Evolutionary conservation across 2,888 invertebrate genomes (phyloP).

Genomic region (Protodeltote pygarga): DNA sequence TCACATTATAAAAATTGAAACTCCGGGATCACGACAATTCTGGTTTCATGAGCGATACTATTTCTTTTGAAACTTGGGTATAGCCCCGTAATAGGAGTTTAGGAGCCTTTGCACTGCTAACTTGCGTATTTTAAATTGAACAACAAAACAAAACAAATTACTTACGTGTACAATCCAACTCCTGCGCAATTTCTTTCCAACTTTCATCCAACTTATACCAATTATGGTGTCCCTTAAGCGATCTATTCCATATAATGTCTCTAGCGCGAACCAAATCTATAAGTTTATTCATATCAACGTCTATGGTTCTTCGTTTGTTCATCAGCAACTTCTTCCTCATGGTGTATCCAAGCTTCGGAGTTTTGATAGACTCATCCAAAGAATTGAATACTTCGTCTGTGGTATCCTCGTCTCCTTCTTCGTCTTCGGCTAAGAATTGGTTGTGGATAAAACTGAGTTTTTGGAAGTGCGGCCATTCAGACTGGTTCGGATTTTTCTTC

Average conservation of each 20-base stretch:
- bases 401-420: constrained; percentile 75
- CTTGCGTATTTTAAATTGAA: background rate
- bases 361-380: constrained; percentile 76
- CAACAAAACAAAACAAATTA: constrained; percentile 21
- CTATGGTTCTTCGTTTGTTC: constrained; percentile 78
- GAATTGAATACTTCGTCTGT: constrained; percentile 75
- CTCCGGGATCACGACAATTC: no score
- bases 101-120: no score
- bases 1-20: no score
- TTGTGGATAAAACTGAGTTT: constrained; percentile 80
- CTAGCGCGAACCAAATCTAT: constrained; percentile 74
- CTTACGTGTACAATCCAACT: constrained; percentile 80
- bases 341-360: constrained; percentile 79
- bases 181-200: constrained; percentile 81
- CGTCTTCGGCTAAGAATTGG: constrained; percentile 78
- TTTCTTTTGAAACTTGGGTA: no score
- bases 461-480: constrained; percentile 80
- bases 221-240: constrained; percentile 80
- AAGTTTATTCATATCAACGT: constrained; percentile 78
- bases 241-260: constrained; percentile 81
- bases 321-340: constrained; percentile 79
- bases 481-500: constrained; percentile 74
- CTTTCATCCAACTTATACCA: constrained; percentile 82
- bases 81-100: no score
- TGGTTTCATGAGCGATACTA: no score